phyloP scores from a whole-genome alignment of 2,888 invertebrate species.

The Drosophila parthenogenetica region DNA sequence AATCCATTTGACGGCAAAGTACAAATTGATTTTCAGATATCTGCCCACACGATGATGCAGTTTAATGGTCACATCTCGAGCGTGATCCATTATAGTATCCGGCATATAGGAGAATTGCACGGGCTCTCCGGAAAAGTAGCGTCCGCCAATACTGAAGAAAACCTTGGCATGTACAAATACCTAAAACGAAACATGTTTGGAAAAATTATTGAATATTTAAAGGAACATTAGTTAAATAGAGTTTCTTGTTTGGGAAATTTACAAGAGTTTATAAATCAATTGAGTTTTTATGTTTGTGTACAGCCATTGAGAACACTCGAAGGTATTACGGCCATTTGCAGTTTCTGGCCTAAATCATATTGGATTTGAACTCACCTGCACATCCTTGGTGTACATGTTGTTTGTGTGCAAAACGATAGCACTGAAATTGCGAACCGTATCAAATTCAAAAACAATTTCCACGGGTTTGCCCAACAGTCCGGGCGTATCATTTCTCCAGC shows the following conservation, averaged over 20 bases:
- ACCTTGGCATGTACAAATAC: constrained; percentile 92
- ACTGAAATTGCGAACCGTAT: constrained; percentile 91
- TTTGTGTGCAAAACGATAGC: constrained; percentile 91
- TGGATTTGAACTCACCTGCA: constrained; percentile 87
- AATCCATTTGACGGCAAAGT: constrained; percentile 93
- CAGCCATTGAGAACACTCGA: neutral
- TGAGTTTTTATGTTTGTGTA: neutral
- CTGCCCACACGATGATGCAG: constrained; percentile 91
- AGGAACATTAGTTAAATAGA: too few relatives aligned
- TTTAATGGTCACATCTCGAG: constrained; percentile 92
- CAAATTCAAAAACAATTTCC: constrained; percentile 92
- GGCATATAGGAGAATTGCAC: constrained; percentile 91
- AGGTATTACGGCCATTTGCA: neutral
- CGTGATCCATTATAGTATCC: constrained; percentile 90
- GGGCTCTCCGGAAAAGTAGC: constrained; percentile 89
- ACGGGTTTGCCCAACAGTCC: constrained; percentile 88
- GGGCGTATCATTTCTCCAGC: constrained; percentile 91
- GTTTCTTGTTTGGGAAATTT: neutral
- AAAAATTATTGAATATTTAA: too few relatives aligned
- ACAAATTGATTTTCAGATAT: constrained; percentile 91
- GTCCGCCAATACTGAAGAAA: constrained; percentile 90
- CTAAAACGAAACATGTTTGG: constrained; percentile 80
- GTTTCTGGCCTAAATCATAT: constrained; percentile 26
- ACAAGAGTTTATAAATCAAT: neutral
- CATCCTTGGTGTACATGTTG: constrained; percentile 91